phyloP scores from a whole-genome alignment of 2,797 vertebrate genomes.

The Myotis pilosus region DNA sequence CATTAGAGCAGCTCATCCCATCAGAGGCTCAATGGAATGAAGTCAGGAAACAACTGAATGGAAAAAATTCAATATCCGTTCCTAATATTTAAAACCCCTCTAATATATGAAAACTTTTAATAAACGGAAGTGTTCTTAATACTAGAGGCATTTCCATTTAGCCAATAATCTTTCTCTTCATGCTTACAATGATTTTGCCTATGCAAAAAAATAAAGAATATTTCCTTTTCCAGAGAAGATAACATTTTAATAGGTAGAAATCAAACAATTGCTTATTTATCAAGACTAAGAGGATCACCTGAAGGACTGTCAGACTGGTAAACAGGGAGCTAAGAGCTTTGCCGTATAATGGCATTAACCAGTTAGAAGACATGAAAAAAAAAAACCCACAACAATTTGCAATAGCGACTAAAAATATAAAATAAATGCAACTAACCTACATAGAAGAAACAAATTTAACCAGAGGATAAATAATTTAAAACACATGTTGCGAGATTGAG shows the following conservation, averaged over 20 bases:
- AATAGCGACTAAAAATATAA: constrained; percentile 11
- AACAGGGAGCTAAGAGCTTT: neutral
- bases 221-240: constrained; percentile 27
- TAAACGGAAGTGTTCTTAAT: neutral
- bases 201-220: constrained; percentile 17
- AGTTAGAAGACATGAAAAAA: neutral
- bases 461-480: neutral
- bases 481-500: neutral
- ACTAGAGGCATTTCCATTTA: neutral
- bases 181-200: constrained; percentile 22
- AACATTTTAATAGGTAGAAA: constrained; percentile 9
- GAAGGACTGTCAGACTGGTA: neutral
- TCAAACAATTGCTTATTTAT: neutral
- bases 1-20: neutral
- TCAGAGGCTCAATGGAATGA: neutral
- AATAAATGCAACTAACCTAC: neutral
- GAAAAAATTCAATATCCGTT: neutral
- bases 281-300: neutral
- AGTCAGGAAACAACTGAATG: neutral
- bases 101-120: neutral
- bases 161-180: neutral
- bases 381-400: neutral
- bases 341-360: neutral
- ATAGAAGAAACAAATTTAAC: neutral
- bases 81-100: constrained; percentile 8